Evolutionary conservation across 2,888 invertebrate genomes (phyloP).

Genomic region (Cephonodes hylas): DNA sequence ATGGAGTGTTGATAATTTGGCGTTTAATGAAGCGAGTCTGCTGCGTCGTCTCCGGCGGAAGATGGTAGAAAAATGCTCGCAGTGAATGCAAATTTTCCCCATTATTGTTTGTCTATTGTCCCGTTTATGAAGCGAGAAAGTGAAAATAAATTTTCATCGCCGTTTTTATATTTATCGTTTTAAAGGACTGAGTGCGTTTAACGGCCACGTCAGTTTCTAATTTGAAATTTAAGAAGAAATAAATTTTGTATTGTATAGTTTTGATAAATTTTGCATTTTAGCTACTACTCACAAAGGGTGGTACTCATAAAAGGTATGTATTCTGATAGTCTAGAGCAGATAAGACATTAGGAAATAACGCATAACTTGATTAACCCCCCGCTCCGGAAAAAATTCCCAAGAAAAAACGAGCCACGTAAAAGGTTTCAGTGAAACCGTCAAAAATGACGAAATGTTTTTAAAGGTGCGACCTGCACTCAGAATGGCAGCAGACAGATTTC

Average conservation of each 20-base stretch:
- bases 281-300: too few relatives aligned
- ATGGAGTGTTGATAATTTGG: conserved; percentile 74
- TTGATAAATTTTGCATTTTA: too few relatives aligned
- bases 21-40: conserved; percentile 75
- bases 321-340: too few relatives aligned
- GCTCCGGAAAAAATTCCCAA: neutral
- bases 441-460: neutral
- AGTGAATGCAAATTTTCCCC: conserved; percentile 72
- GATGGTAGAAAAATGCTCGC: conserved; percentile 70
- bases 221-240: neutral
- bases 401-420: neutral
- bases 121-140: conserved; percentile 68
- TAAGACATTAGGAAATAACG: neutral
- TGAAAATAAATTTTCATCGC: conserved; percentile 40
- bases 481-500: conserved; percentile 11
- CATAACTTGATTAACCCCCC: too few relatives aligned
- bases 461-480: conserved; percentile 2
- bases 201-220: neutral
- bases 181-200: conserved; percentile 27
- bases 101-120: conserved; percentile 78
- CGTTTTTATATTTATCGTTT: conserved; percentile 37
- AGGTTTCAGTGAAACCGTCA: neutral
- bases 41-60: conserved; percentile 67
- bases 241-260: too few relatives aligned
- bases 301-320: too few relatives aligned